Percentiles rank a stretch among this genome's conserved stretches.
These are phyloP conservation scores for Hybognathus amarus DNA, from an alignment of 2,797 vertebrate species.

Conservation along the genomic window DNA sequence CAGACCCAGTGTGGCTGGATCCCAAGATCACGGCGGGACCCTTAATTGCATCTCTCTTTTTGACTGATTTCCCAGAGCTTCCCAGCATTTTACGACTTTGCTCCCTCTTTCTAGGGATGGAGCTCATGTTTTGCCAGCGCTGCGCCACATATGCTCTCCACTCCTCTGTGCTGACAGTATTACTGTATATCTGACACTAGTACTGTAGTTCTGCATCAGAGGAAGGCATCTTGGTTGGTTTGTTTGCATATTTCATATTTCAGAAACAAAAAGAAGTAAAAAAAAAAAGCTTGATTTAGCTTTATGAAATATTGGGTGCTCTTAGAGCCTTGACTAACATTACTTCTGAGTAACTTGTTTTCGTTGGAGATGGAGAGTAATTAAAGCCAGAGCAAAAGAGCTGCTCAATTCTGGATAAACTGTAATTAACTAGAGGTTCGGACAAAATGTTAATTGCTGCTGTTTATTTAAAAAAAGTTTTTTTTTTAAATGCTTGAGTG, in stretches of 20 bases:
- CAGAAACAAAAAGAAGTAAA: too few relatives aligned
- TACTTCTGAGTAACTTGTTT: neutral
- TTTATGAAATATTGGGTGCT: neutral
- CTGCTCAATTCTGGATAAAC: neutral
- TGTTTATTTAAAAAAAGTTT: too few relatives aligned
- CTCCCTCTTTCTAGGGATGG: slow-evolving; percentile 59
- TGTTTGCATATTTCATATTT: slow-evolving; percentile 2
- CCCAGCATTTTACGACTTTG: slow-evolving; percentile 53
- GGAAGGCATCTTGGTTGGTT: neutral
- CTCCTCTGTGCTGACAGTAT: neutral
- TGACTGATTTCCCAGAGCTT: slow-evolving; percentile 58
- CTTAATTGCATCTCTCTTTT: slow-evolving; percentile 53
- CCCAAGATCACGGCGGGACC: slow-evolving; percentile 45
- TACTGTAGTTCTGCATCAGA: neutral
- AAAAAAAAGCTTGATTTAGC: too few relatives aligned
- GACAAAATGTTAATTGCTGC: neutral
- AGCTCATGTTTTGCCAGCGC: slow-evolving; percentile 37
- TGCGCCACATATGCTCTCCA: neutral
- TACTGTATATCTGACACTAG: too few relatives aligned
- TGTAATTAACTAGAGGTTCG: neutral
- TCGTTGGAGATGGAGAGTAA: neutral
- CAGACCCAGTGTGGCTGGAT: slow-evolving; percentile 38
- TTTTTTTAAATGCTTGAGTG: too few relatives aligned
- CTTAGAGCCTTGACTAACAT: neutral
- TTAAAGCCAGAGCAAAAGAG: neutral